Evolutionary conservation across 2,888 invertebrate species (phyloP).

Genomic region (Dermolepida albohirtum): DNA sequence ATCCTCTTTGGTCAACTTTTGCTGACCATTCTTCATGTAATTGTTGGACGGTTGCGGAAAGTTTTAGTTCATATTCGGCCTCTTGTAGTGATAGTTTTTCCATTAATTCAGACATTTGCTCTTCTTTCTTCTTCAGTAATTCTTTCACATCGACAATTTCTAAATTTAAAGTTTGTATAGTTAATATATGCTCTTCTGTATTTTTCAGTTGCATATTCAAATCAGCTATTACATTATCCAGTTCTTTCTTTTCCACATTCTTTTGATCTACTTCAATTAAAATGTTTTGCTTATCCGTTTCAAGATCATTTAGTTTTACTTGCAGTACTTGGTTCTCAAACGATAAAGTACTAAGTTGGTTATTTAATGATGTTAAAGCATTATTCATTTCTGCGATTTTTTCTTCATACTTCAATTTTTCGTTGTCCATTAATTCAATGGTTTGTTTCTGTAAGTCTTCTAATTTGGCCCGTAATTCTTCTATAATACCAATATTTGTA

Average conservation of each 20-base stretch:
- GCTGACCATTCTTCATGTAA: constrained; percentile 65
- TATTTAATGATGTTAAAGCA: constrained; percentile 4
- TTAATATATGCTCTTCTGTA: constrained; percentile 46
- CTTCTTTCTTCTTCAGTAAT: constrained; percentile 40
- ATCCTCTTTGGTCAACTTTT: constrained; percentile 75
- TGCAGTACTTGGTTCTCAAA: constrained; percentile 7
- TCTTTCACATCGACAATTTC: constrained; percentile 33
- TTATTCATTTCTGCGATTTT: constrained; percentile 6
- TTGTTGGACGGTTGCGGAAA: constrained; percentile 51
- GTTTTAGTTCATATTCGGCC: constrained; percentile 60
- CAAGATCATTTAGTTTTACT: constrained; percentile 11
- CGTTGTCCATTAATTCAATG: constrained; percentile 1
- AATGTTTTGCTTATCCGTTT: constrained; percentile 4
- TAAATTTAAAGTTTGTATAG: constrained; percentile 58
- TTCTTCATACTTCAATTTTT: constrained; percentile 12
- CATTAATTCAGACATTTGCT: constrained; percentile 53
- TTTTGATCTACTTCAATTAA: constrained; percentile 18
- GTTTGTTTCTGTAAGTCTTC: constrained; percentile 60
- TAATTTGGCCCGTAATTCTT: constrained; percentile 50
- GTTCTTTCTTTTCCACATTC: neutral
- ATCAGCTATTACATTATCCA: constrained; percentile 41
- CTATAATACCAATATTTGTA: constrained; percentile 25
- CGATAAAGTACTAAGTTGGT: neutral
- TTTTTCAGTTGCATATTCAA: constrained; percentile 57
- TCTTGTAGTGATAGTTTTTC: constrained; percentile 57